phyloP scores from a whole-genome alignment of 1,140 invertebrate genomes.

The Leptinotarsa lineolata region DNA sequence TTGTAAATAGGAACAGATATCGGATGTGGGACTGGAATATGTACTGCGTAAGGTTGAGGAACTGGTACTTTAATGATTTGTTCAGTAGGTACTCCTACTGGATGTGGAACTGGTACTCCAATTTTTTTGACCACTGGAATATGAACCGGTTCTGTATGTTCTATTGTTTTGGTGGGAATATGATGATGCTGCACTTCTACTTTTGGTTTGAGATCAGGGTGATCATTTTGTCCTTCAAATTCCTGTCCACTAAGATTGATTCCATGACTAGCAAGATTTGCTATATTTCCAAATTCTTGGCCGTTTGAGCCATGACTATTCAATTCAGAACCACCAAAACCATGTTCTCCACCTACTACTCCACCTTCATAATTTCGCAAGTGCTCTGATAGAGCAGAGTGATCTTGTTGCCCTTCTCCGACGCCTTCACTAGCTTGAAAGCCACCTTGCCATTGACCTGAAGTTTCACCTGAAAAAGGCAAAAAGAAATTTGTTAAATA shows the following conservation, averaged over 20 bases:
- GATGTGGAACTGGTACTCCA: constrained; percentile 73
- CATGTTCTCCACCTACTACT: constrained; percentile 1
- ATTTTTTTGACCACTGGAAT: constrained; percentile 76
- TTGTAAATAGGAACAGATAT: constrained; percentile 76
- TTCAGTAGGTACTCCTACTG: constrained; percentile 71
- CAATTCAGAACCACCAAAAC: background rate
- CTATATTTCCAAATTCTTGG: constrained; percentile 36
- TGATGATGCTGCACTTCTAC: constrained; percentile 52
- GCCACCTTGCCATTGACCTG: constrained; percentile 11
- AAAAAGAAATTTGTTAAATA: background rate
- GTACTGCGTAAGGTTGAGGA: constrained; percentile 74
- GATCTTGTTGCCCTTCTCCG: constrained; percentile 11
- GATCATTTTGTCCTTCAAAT: constrained; percentile 32
- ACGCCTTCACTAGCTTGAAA: constrained; percentile 4
- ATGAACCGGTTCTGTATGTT: constrained; percentile 69
- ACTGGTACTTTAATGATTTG: constrained; percentile 75
- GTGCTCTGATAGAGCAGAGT: background rate
- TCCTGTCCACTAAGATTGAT: constrained; percentile 29
- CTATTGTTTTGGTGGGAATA: constrained; percentile 61
- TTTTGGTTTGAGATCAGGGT: constrained; percentile 44
- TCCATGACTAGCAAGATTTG: constrained; percentile 32
- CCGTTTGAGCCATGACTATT: constrained; percentile 32
- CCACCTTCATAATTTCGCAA: background rate
- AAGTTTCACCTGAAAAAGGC: background rate
- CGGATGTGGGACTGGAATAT: constrained; percentile 71